These are phyloP conservation scores for Pandemis cinnamomeana DNA, from an alignment of 2,888 invertebrate genomes.

Conservation along the genomic window DNA sequence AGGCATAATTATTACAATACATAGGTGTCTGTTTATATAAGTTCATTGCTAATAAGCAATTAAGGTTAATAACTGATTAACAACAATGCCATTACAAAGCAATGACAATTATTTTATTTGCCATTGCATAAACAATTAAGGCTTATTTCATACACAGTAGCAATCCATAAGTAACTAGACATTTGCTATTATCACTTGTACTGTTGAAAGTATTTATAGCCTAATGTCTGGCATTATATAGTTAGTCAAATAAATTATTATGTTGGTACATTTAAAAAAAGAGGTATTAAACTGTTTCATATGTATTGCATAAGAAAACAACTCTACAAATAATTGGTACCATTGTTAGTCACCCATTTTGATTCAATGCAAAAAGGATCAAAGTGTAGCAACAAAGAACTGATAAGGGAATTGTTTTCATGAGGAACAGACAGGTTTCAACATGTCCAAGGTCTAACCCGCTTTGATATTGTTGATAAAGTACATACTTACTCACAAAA, in stretches of 20 bases:
- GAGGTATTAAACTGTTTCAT: background rate
- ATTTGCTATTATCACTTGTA: too few relatives aligned
- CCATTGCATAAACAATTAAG: slow-evolving; percentile 4
- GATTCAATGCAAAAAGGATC: background rate
- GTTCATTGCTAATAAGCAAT: slow-evolving; percentile 9
- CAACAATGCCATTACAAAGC: slow-evolving; percentile 13
- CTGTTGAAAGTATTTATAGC: too few relatives aligned
- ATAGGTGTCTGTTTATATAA: background rate
- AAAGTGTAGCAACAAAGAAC: slow-evolving; percentile 6
- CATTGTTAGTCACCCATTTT: background rate
- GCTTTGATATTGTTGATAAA: background rate
- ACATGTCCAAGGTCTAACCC: background rate
- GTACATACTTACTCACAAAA: background rate
- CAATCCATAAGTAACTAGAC: too few relatives aligned
- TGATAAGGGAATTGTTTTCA: background rate
- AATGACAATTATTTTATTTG: background rate
- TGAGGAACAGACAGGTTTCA: background rate
- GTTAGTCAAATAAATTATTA: too few relatives aligned
- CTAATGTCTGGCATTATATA: too few relatives aligned
- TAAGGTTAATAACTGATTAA: slow-evolving; percentile 15
- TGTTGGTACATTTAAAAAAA: background rate
- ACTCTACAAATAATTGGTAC: background rate
- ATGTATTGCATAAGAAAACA: background rate
- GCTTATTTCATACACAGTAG: background rate
- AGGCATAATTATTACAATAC: background rate